Evolutionary conservation across 1,140 invertebrate genomes (phyloP), one percentile per base, ranked within the genome.

Genomic region (Colletes latitarsis): DNA sequence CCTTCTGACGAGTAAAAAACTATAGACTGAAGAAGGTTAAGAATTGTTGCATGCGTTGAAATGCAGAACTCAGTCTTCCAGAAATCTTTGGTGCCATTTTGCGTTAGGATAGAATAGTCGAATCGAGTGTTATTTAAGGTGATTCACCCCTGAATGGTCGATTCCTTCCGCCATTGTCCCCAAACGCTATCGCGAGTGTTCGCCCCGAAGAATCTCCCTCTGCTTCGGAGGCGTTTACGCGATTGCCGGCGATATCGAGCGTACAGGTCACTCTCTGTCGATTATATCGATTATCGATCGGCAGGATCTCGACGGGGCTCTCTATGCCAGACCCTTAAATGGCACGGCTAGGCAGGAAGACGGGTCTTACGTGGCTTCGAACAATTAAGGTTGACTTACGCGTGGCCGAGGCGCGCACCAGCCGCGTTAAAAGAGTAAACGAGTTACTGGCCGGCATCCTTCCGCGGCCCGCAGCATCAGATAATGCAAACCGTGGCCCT

Each of bases 361-460:
- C 52, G 57, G 53, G 58, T 53, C n/a, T 49, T 66, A 21, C 64
- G 57, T 72, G 55, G 82, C 81, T 85, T 88, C 89, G 80, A 91
- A 91, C 90, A 91, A 92, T 92, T 92, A 92, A 90, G 88, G 76
- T 81, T 86, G 83, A 86, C 86, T 90, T 88, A 88, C 85, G 88
- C 88, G 82, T 85, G 86, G 78, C 67, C 52, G 74, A 67, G 71
- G 63, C 74, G 75, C 52, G 58, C 30, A 68, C 21, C 67, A 30
- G 49, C 46, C 30, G 73, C 69, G 72, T 82, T 82, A 82, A 85
- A 85, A 81, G 81, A 79, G 84, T 81, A 86, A 90, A 89, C 87
- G 85, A 88, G 82, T 89, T 80, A 57, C 85, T 72, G 83, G 80
- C 67, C 80, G 82, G 70, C 71, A 57, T 72, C 62, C 72, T 74